A percentile compares a stretch with the other conserved stretches of the same genome.
These are phyloP conservation scores for Chymomyza amoena DNA, from an alignment of 2,888 invertebrate species.

Conservation along the genomic window DNA sequence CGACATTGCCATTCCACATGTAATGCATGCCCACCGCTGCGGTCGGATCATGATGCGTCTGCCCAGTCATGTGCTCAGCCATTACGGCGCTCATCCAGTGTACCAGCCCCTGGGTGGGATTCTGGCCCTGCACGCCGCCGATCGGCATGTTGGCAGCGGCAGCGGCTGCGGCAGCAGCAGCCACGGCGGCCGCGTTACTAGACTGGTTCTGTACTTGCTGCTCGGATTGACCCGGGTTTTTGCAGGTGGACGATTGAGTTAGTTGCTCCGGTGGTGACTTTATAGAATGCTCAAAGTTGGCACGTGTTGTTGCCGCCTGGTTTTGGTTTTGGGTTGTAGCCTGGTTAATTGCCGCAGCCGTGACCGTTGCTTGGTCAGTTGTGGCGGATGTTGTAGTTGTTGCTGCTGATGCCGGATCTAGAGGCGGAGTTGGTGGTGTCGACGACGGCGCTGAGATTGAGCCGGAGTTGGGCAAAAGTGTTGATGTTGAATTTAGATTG, in stretches of 20 bases:
- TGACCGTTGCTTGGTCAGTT: constrained; percentile 39
- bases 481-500: constrained; percentile 42
- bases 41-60: constrained; percentile 84
- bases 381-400: constrained; percentile 29
- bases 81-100: constrained; percentile 97
- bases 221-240: neutral
- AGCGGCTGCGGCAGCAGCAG: constrained; percentile 53
- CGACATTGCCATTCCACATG: constrained; percentile 79
- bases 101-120: constrained; percentile 89
- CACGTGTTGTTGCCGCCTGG: constrained; percentile 63
- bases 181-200: constrained; percentile 43
- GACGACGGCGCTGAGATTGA: constrained; percentile 35
- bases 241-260: neutral
- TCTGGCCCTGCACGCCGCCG: constrained; percentile 81
- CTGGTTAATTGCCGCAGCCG: constrained; percentile 63
- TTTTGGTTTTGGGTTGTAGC: constrained; percentile 45
- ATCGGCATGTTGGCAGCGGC: constrained; percentile 77
- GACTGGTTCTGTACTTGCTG: constrained; percentile 11
- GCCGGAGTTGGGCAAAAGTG: constrained; percentile 30
- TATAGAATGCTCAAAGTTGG: constrained; percentile 59
- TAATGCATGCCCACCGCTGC: constrained; percentile 79
- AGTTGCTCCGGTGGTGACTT: constrained; percentile 62
- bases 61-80: constrained; percentile 94
- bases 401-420: constrained; percentile 24
- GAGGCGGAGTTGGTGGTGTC: constrained; percentile 60